Evolutionary conservation across 1,140 invertebrate species (phyloP).

Genomic region (Ostrea edulis): DNA sequence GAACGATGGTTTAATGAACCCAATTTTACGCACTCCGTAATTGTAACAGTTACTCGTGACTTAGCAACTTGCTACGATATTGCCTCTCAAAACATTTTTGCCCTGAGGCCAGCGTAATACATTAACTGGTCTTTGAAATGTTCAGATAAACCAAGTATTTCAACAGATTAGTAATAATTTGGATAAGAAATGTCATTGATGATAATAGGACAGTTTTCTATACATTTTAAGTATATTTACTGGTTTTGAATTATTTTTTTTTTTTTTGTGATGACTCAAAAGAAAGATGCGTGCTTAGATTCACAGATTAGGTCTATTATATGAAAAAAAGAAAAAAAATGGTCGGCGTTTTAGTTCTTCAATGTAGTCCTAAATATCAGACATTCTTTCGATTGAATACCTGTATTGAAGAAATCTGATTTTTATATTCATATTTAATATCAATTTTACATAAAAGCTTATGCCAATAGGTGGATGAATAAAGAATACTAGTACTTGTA

Average conservation of each 20-base stretch:
- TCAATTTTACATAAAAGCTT: constrained; percentile 22
- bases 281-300: background rate
- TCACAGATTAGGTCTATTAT: constrained; percentile 14
- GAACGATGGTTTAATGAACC: constrained; percentile 31
- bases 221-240: background rate
- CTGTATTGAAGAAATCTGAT: background rate
- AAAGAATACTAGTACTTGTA: background rate
- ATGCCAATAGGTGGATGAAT: background rate
- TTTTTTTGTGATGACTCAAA: background rate
- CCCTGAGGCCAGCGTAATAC: background rate
- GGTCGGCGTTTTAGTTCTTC: constrained; percentile 14
- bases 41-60: constrained; percentile 19
- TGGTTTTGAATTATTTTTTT: background rate
- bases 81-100: constrained; percentile 2
- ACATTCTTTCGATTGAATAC: background rate
- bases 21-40: constrained; percentile 23
- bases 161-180: constrained; percentile 33
- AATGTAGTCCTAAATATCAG: constrained; percentile 9
- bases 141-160: constrained; percentile 12
- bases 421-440: constrained; percentile 23
- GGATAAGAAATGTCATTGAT: constrained; percentile 33
- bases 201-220: background rate
- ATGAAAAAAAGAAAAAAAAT: background rate
- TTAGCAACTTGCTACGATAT: constrained; percentile 29
- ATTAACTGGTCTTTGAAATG: constrained; percentile 8